Base-by-base conservation (phyloP, 37 sponge, comb jelly and placozoan genomes). In the Aplysina aerophoba region DNA sequence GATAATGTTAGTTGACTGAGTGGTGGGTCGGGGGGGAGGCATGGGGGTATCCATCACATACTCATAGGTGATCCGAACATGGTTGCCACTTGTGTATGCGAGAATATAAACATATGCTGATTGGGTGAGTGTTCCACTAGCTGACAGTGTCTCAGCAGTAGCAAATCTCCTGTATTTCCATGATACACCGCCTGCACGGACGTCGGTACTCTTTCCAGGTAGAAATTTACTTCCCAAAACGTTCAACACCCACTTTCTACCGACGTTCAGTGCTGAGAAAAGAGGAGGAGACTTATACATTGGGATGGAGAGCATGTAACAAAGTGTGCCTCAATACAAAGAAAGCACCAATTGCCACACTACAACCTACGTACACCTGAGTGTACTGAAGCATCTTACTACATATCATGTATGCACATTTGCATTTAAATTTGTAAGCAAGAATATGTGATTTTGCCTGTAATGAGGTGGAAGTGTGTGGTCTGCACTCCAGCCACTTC, bases 401-500 rank as follows among this genome's bases (percentile, higher is more conserved):
- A n/a, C n/a, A n/a, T n/a, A n/a, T n/a, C n/a, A n/a, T n/a, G n/a
- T n/a, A n/a, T n/a, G n/a, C n/a, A n/a, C n/a, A n/a, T 16, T 15
- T n/a, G n/a, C n/a, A n/a, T n/a, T n/a, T n/a, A n/a, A n/a, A n/a
- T n/a, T n/a, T n/a, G 15, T 37, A 38, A 14, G 22, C 22, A 38
- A 27, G 16, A 17, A 36, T 12, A 40, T 55, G 58, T 79, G 65
- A 57, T 19, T 31, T 55, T 83, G 83, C 37, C 68, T 64, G 83
- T 83, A 68, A 65, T 50, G 14, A 41, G 63, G 82, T 83, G 66
- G n/a, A n/a, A n/a, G n/a, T n/a, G n/a, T n/a, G n/a, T n/a, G n/a
- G n/a, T n/a, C n/a, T n/a, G n/a, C n/a, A n/a, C n/a, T n/a, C n/a
- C n/a, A n/a, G n/a, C n/a, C n/a, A n/a, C n/a, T n/a, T n/a, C n/a